These are phyloP conservation scores for Bathynomus jamesi DNA, from an alignment of 1,140 invertebrate species.

Conservation along the genomic window DNA sequence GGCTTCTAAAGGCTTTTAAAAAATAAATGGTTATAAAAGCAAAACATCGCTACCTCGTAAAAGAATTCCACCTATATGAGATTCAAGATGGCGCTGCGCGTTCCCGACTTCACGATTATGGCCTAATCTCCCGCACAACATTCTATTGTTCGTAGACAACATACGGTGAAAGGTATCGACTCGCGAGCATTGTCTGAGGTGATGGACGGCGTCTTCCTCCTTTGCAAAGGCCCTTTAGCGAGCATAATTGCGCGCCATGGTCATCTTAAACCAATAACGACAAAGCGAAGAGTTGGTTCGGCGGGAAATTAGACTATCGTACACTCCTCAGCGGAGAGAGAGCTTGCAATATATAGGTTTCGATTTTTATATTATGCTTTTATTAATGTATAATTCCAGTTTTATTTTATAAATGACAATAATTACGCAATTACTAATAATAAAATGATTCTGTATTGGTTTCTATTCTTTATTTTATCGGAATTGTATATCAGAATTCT, in stretches of 20 bases:
- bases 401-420: no score
- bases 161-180: constrained; percentile 1
- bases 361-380: no score
- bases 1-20: neutral
- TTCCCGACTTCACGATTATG: neutral
- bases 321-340: no score
- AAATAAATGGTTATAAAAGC: neutral
- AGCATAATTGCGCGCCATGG: neutral
- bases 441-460: no score
- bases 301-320: neutral
- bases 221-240: neutral
- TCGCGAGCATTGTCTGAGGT: neutral
- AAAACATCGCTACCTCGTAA: neutral
- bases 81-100: neutral
- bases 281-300: neutral
- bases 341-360: no score
- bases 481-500: no score
- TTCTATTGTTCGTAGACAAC: neutral
- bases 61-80: neutral
- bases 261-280: neutral
- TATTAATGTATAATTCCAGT: no score
- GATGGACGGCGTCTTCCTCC: neutral
- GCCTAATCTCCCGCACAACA: neutral
- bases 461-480: no score
- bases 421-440: no score